phyloP scores from a whole-genome alignment of 2,797 vertebrate genomes.

The Clarias pachynema region DNA sequence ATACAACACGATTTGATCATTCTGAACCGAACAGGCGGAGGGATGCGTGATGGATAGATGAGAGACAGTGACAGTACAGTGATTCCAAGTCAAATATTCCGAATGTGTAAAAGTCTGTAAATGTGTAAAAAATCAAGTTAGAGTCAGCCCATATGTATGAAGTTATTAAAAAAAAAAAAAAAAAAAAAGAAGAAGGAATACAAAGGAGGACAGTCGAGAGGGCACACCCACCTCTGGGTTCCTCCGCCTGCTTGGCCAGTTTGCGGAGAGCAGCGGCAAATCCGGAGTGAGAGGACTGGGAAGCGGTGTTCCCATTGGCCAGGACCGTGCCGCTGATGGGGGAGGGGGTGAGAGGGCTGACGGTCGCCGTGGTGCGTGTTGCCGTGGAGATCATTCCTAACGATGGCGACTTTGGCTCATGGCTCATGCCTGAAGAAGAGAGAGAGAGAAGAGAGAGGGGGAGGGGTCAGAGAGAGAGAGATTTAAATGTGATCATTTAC shows the following conservation, averaged over 20 bases:
- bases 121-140: neutral
- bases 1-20: neutral
- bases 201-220: neutral
- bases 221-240: constrained; percentile 88
- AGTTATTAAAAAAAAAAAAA: constrained; percentile 5
- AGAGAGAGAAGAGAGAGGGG: constrained; percentile 16
- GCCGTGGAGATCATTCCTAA: constrained; percentile 97
- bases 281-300: constrained; percentile 92
- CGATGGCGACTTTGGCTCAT: constrained; percentile 95
- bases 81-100: neutral
- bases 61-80: neutral
- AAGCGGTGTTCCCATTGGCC: constrained; percentile 90
- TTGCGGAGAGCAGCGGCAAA: constrained; percentile 97
- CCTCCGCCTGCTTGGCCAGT: constrained; percentile 97
- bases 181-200: neutral
- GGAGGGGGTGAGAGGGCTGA: constrained; percentile 92
- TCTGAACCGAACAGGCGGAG: no score
- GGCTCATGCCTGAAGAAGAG: constrained; percentile 91
- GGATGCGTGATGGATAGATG: neutral
- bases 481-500: constrained; percentile 44
- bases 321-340: constrained; percentile 85
- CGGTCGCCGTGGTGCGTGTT: constrained; percentile 93
- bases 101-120: neutral
- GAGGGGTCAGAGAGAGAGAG: constrained; percentile 11
- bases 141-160: neutral